A percentile compares a stretch with the other conserved stretches of the same genome.
These are phyloP conservation scores for Typhlichthys subterraneus DNA, from an alignment of 2,797 vertebrate species.

Conservation along the genomic window DNA sequence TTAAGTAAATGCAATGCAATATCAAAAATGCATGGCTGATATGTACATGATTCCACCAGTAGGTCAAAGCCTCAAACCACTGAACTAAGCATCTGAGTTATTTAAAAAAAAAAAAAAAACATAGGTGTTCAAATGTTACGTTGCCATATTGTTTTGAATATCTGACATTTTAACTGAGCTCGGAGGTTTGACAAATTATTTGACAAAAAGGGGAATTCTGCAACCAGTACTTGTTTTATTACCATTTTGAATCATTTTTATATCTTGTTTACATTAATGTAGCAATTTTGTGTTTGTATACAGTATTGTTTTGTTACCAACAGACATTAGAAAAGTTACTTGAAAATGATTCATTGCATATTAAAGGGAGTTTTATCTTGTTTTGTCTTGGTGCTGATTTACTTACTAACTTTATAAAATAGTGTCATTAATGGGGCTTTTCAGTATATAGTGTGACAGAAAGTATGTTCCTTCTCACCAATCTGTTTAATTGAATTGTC, in stretches of 20 bases:
- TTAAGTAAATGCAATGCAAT: slow-evolving; percentile 69
- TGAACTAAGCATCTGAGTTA: slow-evolving; percentile 67
- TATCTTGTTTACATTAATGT: slow-evolving; percentile 84
- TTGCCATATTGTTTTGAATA: slow-evolving; percentile 78
- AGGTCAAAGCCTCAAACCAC: slow-evolving; percentile 67
- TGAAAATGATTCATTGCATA: slow-evolving; percentile 81
- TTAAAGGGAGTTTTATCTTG: slow-evolving; percentile 83
- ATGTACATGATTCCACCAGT: slow-evolving; percentile 71
- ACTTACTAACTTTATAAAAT: slow-evolving; percentile 9
- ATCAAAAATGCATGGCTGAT: slow-evolving; percentile 78
- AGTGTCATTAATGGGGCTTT: too few relatives aligned
- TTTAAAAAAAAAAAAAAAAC: slow-evolving; percentile 37
- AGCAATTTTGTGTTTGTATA: slow-evolving; percentile 84
- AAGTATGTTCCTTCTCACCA: too few relatives aligned
- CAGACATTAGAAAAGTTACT: slow-evolving; percentile 80
- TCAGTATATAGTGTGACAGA: too few relatives aligned
- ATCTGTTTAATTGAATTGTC: too few relatives aligned
- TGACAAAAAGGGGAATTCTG: slow-evolving; percentile 69
- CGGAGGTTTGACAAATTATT: slow-evolving; percentile 56
- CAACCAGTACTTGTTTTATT: slow-evolving; percentile 78
- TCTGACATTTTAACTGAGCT: slow-evolving; percentile 66
- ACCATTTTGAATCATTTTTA: slow-evolving; percentile 81
- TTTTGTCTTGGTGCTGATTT: slow-evolving; percentile 48
- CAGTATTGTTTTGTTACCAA: slow-evolving; percentile 84
- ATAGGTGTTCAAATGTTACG: slow-evolving; percentile 74